Percentiles rank a stretch among this genome's conserved stretches.
Evolutionary conservation across 2,888 invertebrate species (phyloP).

Genomic region (Thymelicus lineola): DNA sequence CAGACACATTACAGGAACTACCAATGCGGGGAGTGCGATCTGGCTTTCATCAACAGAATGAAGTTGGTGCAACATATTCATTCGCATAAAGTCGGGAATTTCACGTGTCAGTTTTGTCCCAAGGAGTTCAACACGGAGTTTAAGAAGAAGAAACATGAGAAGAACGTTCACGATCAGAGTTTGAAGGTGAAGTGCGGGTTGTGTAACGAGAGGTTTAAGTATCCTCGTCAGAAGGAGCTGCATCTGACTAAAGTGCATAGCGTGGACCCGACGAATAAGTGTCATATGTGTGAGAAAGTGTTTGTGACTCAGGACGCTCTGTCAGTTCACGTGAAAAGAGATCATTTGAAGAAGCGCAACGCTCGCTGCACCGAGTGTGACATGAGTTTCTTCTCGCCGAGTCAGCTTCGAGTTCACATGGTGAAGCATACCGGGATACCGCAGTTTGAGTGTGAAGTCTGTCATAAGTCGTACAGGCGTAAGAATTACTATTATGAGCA

Average conservation of each 20-base stretch:
- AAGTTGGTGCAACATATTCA: conserved; percentile 39
- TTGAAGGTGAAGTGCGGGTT: conserved; percentile 69
- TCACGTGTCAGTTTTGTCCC: conserved; percentile 60
- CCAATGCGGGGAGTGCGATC: conserved; percentile 49
- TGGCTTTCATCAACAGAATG: conserved; percentile 51
- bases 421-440: conserved; percentile 55
- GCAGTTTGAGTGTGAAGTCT: conserved; percentile 64
- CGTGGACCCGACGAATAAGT: conserved; percentile 57
- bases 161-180: conserved; percentile 60
- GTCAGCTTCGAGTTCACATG: conserved; percentile 55
- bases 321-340: conserved; percentile 65
- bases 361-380: conserved; percentile 55
- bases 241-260: conserved; percentile 64
- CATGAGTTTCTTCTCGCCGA: conserved; percentile 59
- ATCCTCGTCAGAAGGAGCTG: conserved; percentile 63
- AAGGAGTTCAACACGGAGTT: conserved; percentile 61
- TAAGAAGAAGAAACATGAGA: conserved; percentile 62
- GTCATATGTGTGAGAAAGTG: conserved; percentile 55
- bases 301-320: conserved; percentile 51
- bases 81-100: conserved; percentile 48
- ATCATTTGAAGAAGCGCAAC: conserved; percentile 63
- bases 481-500: conserved; percentile 60
- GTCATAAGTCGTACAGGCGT: conserved; percentile 64
- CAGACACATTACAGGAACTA: conserved; percentile 54
- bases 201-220: conserved; percentile 66